Percentiles rank a stretch among this genome's conserved stretches.
Conservation (phyloP, 2,113 vertebrate species). For the Felis chaus region DNA sequence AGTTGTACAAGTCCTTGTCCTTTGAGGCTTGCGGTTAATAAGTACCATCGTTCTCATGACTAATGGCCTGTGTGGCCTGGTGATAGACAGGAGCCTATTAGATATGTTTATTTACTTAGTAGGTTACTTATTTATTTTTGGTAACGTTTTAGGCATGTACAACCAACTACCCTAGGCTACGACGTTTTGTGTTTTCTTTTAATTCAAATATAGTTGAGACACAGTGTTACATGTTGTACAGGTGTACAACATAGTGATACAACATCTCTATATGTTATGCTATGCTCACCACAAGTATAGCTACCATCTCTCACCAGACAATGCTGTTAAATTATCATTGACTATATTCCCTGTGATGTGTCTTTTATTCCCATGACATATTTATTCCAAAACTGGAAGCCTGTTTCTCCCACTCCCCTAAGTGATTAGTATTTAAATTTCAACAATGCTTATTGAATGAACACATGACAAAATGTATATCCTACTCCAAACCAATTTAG, state of each 20-base stretch:
- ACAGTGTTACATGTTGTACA: not conserved
- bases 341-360: not conserved
- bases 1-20: not conserved
- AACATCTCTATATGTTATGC: not conserved
- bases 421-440: not conserved
- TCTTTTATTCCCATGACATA: not conserved
- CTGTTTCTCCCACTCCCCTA: not conserved
- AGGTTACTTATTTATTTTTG: not conserved
- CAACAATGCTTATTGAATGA: not conserved
- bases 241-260: not conserved
- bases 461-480: not conserved
- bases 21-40: not conserved
- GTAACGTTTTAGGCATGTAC: slow-evolving; percentile 73
- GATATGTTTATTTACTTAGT: not conserved
- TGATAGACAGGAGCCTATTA: not conserved
- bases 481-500: not conserved
- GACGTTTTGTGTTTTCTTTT: slow-evolving; percentile 29
- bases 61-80: not conserved
- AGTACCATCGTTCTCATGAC: not conserved
- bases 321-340: not conserved
- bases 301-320: not conserved
- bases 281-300: not conserved
- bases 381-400: not conserved
- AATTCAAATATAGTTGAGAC: not conserved
- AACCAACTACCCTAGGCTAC: slow-evolving; percentile 63